Base-by-base conservation (phyloP, 2,113 vertebrate genomes). In the Plotosus lineatus region DNA sequence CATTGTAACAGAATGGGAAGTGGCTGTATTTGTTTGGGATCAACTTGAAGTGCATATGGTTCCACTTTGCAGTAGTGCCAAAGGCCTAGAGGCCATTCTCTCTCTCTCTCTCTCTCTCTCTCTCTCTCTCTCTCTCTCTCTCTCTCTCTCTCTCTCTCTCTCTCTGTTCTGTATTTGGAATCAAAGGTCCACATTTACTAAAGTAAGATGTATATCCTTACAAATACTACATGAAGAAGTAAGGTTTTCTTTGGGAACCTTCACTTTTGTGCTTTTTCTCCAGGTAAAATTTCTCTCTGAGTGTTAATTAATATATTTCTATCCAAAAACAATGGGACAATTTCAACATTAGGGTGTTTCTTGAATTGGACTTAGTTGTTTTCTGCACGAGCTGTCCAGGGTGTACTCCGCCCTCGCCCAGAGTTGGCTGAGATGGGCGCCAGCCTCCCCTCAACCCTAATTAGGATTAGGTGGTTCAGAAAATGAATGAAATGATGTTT, bases 1-100 rank as follows among this genome's bases (percentile, higher is more conserved):
- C 69, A 81, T 85, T 82, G 87, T 63, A 72, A 87, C 86, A 61
- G 74, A 76, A 78, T 77, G 77, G 63, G 69, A 72, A 63, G 42
- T 75, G 55, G 75, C 56, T 23, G 58, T 81, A 78, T 85, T 86
- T 86, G 80, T 79, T 82, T 82, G 63, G 82, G 72, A 72, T 69
- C 69, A 38, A 36, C 82, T 88, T 88, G 85, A 72, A 75, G 53
- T 83, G 83, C 90, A 90, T 88, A 89, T 88, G 88, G 84, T 89
- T 91, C 81, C 71, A 88, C 80, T 90, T 89, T 89, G 71, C 76
- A 66, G 11, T 71, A 58, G 23, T 84, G 80, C 82, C 79, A 79
- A 66, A 46, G 81, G 82, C 88, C 86, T 75, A 74, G 58, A 82
- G 86, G 83, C 79, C 82, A 73, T 78, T 55, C 78, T 71, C 69